Evolutionary conservation across 2,797 vertebrate genomes (phyloP).

Genomic region (Chrysolophus pictus): DNA sequence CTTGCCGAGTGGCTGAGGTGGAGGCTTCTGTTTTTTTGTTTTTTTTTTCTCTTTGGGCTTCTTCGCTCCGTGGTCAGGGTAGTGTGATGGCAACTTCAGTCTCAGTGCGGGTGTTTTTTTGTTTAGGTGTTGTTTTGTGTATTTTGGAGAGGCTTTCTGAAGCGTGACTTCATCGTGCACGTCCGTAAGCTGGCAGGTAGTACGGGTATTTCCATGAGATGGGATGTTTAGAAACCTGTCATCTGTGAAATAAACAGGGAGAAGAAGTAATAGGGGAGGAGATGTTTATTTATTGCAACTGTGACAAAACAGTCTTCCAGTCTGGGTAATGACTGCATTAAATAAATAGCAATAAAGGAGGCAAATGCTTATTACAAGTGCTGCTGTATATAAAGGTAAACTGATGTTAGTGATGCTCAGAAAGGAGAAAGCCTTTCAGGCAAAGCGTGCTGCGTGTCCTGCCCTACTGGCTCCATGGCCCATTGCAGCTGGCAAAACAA

Average conservation of each 20-base stretch:
- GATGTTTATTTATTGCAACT: background rate
- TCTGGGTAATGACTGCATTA: background rate
- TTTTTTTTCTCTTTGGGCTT: background rate
- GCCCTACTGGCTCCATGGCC: background rate
- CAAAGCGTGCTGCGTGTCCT: background rate
- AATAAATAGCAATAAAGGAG: background rate
- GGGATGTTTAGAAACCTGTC: background rate
- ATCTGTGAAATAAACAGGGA: background rate
- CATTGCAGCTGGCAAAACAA: background rate
- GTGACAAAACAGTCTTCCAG: background rate
- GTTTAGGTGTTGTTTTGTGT: background rate
- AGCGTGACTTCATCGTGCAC: fast-evolving
- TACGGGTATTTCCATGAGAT: background rate
- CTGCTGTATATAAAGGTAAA: fast-evolving
- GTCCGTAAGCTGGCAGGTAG: fast-evolving
- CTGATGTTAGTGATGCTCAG: background rate
- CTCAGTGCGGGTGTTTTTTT: background rate
- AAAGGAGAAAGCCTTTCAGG: background rate
- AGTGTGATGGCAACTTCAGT: background rate
- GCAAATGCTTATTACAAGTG: background rate
- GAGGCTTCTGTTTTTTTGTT: background rate
- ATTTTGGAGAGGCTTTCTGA: background rate
- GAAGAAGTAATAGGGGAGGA: background rate
- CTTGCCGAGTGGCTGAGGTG: background rate
- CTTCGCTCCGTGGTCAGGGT: background rate